Percentiles rank a stretch among this genome's conserved stretches.
These are phyloP conservation scores for Metopia argyrocephala DNA, from an alignment of 2,888 invertebrate genomes.

Conservation along the genomic window DNA sequence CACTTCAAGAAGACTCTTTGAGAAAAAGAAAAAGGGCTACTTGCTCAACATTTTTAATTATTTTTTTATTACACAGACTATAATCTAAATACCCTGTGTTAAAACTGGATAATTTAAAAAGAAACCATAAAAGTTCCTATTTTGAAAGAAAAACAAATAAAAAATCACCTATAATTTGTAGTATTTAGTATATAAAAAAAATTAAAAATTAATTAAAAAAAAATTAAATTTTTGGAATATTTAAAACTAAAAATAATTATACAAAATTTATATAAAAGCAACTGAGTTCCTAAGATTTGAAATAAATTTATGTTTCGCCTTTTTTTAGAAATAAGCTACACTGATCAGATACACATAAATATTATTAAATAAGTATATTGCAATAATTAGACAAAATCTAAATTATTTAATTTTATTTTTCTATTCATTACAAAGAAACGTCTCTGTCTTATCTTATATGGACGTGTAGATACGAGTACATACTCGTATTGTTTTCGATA, in stretches of 20 bases:
- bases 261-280: constrained; percentile 27
- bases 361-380: not conserved
- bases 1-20: not conserved
- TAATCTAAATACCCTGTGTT: constrained; percentile 1
- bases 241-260: constrained; percentile 29
- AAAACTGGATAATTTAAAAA: constrained; percentile 32
- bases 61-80: not conserved
- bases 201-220: no score
- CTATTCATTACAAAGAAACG: no score
- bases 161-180: constrained; percentile 41
- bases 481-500: no score
- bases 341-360: not conserved
- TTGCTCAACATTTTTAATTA: constrained; percentile 25
- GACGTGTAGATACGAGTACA: no score
- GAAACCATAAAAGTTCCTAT: constrained; percentile 54
- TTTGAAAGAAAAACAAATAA: constrained; percentile 39
- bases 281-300: constrained; percentile 51
- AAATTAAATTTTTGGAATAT: constrained; percentile 38
- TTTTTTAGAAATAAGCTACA: not conserved
- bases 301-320: constrained; percentile 23
- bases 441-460: no score
- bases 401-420: no score
- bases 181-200: constrained; percentile 42
- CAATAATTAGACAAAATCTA: not conserved
- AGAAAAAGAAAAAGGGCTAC: constrained; percentile 4